Conservation (phyloP, 2,797 vertebrate species). For the Myripristis jacobus region DNA sequence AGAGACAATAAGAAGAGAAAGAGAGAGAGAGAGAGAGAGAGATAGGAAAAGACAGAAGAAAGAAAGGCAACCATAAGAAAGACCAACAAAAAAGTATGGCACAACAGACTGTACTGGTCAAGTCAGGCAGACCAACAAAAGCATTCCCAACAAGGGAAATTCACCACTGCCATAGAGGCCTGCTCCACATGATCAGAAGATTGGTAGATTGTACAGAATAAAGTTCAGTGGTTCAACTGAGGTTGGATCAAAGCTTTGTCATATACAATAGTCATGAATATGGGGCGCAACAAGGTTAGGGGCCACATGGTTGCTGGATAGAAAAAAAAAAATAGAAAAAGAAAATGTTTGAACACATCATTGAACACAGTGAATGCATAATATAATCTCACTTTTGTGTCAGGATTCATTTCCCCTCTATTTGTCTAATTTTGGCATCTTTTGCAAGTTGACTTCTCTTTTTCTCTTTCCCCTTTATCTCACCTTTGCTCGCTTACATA, state of each 20-base stretch:
- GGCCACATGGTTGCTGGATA: neutral
- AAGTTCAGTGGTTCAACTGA: neutral
- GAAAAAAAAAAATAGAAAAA: neutral
- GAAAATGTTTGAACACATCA: neutral
- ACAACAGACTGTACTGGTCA: constrained; percentile 7
- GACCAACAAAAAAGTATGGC: constrained; percentile 5
- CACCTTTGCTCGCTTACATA: too few relatives aligned
- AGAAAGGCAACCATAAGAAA: neutral
- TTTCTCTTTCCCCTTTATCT: neutral
- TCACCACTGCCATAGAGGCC: neutral
- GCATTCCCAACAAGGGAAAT: constrained; percentile 1
- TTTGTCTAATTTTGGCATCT: neutral
- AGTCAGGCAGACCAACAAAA: neutral
- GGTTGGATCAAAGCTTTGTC: neutral
- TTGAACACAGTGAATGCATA: neutral
- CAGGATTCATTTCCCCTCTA: neutral
- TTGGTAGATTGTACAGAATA: neutral
- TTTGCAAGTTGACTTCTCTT: too few relatives aligned
- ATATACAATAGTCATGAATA: neutral
- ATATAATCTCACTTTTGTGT: neutral
- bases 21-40: neutral
- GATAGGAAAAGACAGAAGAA: neutral
- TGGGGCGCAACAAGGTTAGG: neutral
- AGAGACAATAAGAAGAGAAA: constrained; percentile 11
- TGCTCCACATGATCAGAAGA: neutral